These are phyloP conservation scores for Holothuria glaberrima DNA, from an alignment of 35 echinoderm and acorn worm species.

Conservation along the genomic window DNA sequence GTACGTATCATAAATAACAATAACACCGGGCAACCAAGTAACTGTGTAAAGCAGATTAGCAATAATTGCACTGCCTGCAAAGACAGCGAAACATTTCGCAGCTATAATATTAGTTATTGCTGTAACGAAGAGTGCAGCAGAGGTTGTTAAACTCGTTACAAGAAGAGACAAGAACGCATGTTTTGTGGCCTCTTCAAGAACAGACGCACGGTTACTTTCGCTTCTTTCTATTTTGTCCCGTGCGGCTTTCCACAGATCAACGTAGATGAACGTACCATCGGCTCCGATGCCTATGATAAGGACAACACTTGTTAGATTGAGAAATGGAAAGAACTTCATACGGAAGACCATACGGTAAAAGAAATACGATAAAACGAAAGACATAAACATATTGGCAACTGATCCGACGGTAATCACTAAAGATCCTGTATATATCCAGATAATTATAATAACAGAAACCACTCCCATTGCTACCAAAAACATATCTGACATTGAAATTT, in stretches of 20 bases:
- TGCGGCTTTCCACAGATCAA: slow-evolving; percentile 84
- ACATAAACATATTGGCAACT: slow-evolving; percentile 73
- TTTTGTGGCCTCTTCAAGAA: slow-evolving; percentile 66
- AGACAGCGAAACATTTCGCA: slow-evolving; percentile 79
- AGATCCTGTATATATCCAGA: slow-evolving; percentile 84
- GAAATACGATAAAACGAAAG: slow-evolving; percentile 81
- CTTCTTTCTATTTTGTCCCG: slow-evolving; percentile 39
- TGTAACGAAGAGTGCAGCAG: slow-evolving; percentile 74
- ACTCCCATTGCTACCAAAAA: slow-evolving; percentile 66
- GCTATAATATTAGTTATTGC: slow-evolving; percentile 71
- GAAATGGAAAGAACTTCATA: slow-evolving; percentile 80
- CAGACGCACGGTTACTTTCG: neutral
- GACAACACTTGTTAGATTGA: slow-evolving; percentile 67
- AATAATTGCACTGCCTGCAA: slow-evolving; percentile 74
- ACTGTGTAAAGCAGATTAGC: slow-evolving; percentile 85
- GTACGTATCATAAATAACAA: slow-evolving; percentile 80
- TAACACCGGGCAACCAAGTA: slow-evolving; percentile 76
- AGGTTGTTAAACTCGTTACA: slow-evolving; percentile 92
- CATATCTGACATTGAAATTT: slow-evolving; percentile 62
- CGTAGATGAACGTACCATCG: slow-evolving; percentile 93
- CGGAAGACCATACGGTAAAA: slow-evolving; percentile 75
- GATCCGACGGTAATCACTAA: slow-evolving; percentile 73
- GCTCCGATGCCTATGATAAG: slow-evolving; percentile 89
- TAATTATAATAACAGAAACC: slow-evolving; percentile 61
- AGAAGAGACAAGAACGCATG: slow-evolving; percentile 83